These are phyloP conservation scores for Rhinolophus sinicus DNA, from an alignment of 2,113 vertebrate genomes.

Conservation along the genomic window DNA sequence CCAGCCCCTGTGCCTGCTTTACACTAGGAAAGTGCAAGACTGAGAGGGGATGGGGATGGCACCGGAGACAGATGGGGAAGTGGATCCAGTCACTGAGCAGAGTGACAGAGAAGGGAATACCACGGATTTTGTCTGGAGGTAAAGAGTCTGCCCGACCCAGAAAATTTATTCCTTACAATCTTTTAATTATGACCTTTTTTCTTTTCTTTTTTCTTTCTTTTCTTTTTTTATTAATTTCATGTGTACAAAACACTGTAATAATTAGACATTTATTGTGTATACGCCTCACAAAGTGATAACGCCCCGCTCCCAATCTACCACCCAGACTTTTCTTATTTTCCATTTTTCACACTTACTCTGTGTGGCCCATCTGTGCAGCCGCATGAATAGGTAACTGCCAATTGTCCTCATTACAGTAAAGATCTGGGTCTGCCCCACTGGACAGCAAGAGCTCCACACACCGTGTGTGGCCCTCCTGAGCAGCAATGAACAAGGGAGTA, in stretches of 20 bases:
- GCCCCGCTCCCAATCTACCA: too few species aligned
- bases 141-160: background rate
- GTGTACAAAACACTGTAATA: too few species aligned
- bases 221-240: too few species aligned
- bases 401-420: conserved; percentile 90
- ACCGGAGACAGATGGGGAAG: background rate
- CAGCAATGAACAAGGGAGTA: conserved; percentile 95
- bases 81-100: background rate
- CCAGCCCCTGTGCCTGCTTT: background rate
- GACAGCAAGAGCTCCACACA: conserved; percentile 91
- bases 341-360: conserved; percentile 85
- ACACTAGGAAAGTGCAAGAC: background rate
- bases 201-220: too few species aligned
- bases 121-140: background rate
- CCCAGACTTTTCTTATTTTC: background rate
- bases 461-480: conserved; percentile 92
- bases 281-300: too few species aligned
- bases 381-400: conserved; percentile 96
- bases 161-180: conserved; percentile 1
- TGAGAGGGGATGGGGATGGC: background rate
- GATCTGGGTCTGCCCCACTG: conserved; percentile 90
- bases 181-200: background rate
- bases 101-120: background rate
- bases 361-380: conserved; percentile 93
- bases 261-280: too few species aligned